Conservation (phyloP, 1,140 invertebrate genomes). For the Cephus cinctus region DNA sequence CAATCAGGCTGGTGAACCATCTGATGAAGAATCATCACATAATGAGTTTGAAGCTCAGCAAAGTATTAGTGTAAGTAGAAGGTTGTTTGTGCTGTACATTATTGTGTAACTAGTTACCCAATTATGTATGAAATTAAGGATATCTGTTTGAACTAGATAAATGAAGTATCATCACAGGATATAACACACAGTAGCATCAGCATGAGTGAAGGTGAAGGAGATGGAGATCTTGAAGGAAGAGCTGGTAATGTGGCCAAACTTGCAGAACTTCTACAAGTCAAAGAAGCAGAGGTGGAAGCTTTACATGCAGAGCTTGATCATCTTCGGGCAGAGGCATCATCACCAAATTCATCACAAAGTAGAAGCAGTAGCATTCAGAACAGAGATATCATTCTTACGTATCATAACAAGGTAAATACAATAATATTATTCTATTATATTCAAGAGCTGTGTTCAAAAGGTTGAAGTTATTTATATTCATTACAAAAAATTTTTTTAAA, state of each 20-base stretch:
- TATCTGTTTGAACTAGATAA: constrained; percentile 19
- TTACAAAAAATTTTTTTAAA: constrained; percentile 8
- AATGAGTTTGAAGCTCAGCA: constrained; percentile 31
- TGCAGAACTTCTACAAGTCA: constrained; percentile 44
- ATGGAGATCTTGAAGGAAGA: constrained; percentile 49
- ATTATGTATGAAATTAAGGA: constrained; percentile 1
- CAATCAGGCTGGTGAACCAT: constrained; percentile 24
- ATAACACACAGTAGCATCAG: constrained; percentile 44
- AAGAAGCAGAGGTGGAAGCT: constrained; percentile 45
- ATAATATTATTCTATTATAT: not conserved
- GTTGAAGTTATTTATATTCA: not conserved
- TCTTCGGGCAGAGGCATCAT: constrained; percentile 41
- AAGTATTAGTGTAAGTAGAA: constrained; percentile 29
- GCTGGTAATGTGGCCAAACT: constrained; percentile 46
- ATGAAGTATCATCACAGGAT: constrained; percentile 38
- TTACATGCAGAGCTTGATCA: constrained; percentile 49
- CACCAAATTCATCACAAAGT: constrained; percentile 50
- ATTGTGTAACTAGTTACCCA: not conserved
- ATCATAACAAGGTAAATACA: constrained; percentile 44
- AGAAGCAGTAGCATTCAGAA: constrained; percentile 42
- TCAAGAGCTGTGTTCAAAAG: not conserved
- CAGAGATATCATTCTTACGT: constrained; percentile 39
- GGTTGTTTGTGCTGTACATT: not conserved
- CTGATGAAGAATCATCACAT: constrained; percentile 36
- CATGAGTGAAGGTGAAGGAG: constrained; percentile 52